A percentile compares a stretch with the other conserved stretches of the same genome.
Conservation (phyloP, 1,140 invertebrate genomes). For the Apis laboriosa region DNA sequence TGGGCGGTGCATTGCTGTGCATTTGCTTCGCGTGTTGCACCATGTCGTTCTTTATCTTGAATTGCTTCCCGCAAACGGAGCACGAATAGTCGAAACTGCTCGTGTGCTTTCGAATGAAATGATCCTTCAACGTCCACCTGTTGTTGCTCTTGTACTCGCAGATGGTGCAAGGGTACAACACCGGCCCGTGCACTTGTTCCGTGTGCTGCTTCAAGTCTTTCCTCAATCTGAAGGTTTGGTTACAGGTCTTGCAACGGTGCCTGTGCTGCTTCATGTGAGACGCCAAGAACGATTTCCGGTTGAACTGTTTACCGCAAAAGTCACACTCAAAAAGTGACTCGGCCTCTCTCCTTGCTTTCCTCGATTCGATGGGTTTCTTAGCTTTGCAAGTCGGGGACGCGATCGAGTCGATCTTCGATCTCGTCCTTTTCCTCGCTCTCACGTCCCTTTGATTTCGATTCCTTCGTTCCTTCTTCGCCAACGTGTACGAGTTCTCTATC, state of each 20-base stretch:
- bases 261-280: slow-evolving; percentile 74
- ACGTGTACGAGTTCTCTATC: neutral
- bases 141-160: slow-evolving; percentile 79
- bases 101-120: slow-evolving; percentile 76
- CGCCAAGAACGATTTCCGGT: slow-evolving; percentile 72
- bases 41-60: slow-evolving; percentile 72
- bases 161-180: slow-evolving; percentile 56
- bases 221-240: slow-evolving; percentile 53
- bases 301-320: slow-evolving; percentile 74
- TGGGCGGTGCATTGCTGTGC: slow-evolving; percentile 67
- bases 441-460: neutral
- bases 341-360: neutral
- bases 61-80: slow-evolving; percentile 70
- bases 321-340: slow-evolving; percentile 30
- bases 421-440: neutral
- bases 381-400: neutral
- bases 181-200: slow-evolving; percentile 63
- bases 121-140: slow-evolving; percentile 80
- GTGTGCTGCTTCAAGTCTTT: slow-evolving; percentile 73
- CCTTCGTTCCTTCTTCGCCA: neutral
- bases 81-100: slow-evolving; percentile 66
- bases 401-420: neutral
- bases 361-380: neutral
- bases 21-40: slow-evolving; percentile 57
- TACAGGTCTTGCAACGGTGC: slow-evolving; percentile 60